These are phyloP conservation scores for Xerus rutilus DNA, from an alignment of 2,797 vertebrate species.

Conservation along the genomic window DNA sequence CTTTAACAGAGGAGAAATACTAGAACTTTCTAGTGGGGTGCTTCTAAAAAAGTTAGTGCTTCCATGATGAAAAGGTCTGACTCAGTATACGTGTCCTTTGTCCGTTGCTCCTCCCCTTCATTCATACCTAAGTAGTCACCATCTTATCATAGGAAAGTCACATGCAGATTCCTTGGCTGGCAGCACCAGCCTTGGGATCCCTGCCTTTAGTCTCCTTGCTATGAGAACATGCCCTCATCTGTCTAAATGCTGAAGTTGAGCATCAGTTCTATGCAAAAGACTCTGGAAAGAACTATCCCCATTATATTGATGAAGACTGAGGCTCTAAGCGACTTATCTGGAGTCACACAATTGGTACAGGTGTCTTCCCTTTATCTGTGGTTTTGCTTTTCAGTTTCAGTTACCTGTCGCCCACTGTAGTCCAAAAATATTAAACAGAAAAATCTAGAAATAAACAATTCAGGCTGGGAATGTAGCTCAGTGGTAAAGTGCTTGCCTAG, in stretches of 20 bases:
- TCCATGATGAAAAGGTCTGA: not conserved
- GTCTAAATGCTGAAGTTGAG: not conserved
- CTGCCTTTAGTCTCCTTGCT: not conserved
- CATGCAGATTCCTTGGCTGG: not conserved
- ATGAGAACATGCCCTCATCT: not conserved
- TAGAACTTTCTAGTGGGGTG: not conserved
- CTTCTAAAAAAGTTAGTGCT: slow-evolving; percentile 1
- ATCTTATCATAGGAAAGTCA: not conserved
- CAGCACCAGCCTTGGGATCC: not conserved
- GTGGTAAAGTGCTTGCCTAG: not conserved
- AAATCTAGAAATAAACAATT: not conserved
- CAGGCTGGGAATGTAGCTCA: no score
- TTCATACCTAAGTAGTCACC: not conserved
- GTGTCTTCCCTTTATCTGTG: not conserved
- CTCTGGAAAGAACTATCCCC: not conserved
- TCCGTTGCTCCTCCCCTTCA: not conserved
- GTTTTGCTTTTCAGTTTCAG: not conserved
- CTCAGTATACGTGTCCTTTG: not conserved
- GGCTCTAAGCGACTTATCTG: not conserved
- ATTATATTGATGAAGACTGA: not conserved
- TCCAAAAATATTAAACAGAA: not conserved
- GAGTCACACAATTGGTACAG: not conserved
- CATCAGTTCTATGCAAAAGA: not conserved
- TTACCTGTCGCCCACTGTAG: not conserved
- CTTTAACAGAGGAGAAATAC: not conserved